phyloP scores from a whole-genome alignment of 2,797 vertebrate genomes.

The Sylvia borin region DNA sequence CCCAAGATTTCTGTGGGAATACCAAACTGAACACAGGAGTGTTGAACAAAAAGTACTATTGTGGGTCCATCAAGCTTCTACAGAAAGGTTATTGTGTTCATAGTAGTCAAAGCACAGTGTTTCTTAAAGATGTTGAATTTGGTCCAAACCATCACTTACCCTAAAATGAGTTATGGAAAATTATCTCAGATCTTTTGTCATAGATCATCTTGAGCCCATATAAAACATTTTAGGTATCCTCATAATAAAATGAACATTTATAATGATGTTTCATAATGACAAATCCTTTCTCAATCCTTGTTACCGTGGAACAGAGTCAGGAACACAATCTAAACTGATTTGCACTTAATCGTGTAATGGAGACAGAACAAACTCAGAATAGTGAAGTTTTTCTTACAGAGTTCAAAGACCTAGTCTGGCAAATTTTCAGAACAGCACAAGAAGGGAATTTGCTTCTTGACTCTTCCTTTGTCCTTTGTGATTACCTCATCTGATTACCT shows the following conservation, averaged over 20 bases:
- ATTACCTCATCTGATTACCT: conserved; percentile 27
- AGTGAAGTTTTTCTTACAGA: neutral
- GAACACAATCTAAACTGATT: neutral
- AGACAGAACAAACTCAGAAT: neutral
- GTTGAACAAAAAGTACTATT: conserved; percentile 41
- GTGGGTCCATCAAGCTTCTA: neutral
- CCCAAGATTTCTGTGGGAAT: conserved; percentile 38
- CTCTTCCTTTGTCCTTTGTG: neutral
- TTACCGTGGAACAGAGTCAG: neutral
- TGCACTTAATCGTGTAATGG: neutral
- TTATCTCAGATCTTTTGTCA: conserved; percentile 22
- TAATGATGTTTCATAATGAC: neutral
- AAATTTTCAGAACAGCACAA: neutral
- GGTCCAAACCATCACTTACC: conserved; percentile 10
- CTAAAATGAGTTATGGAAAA: neutral
- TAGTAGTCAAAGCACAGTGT: neutral
- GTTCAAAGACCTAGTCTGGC: neutral
- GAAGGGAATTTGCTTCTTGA: neutral
- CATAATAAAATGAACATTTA: neutral
- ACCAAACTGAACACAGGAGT: neutral
- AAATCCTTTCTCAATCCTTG: neutral
- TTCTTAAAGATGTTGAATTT: conserved; percentile 5
- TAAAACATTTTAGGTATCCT: neutral
- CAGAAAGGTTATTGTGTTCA: conserved; percentile 52
- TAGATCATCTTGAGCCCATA: neutral